Percentiles rank a stretch among this genome's conserved stretches.
Conservation (phyloP, 2,888 invertebrate genomes). For the Rhyacophila evoluta region DNA sequence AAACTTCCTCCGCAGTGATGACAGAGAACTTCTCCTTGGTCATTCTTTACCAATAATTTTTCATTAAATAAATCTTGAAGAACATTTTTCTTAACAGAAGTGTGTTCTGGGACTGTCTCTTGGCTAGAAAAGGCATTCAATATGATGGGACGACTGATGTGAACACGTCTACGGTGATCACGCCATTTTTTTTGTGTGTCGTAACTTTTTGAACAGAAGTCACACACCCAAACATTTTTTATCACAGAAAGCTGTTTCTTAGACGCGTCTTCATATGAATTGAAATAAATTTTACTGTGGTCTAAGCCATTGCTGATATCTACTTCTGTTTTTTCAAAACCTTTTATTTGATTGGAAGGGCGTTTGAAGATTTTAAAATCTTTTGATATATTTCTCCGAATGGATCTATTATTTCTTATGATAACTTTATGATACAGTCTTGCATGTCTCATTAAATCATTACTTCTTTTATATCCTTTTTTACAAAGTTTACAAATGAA, state of each 20-base stretch:
- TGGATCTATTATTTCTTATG: conserved; percentile 1
- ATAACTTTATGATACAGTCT: conserved; percentile 31
- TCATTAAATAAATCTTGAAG: conserved; percentile 25
- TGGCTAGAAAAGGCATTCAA: not conserved
- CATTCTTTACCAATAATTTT: not conserved
- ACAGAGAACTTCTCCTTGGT: not conserved
- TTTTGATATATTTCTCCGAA: not conserved
- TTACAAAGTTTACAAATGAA: conserved; percentile 23
- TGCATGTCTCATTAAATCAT: conserved; percentile 25
- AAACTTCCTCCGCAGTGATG: not conserved
- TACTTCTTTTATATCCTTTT: conserved; percentile 28
- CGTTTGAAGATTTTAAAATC: not conserved
- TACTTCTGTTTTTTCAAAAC: not conserved
- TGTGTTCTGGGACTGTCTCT: not conserved
- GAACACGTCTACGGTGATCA: not conserved
- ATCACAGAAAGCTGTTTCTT: not conserved
- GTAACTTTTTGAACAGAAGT: conserved; percentile 15
- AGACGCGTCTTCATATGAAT: not conserved
- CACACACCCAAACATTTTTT: conserved; percentile 1
- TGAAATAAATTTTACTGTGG: not conserved
- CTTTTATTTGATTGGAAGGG: not conserved
- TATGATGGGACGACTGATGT: not conserved
- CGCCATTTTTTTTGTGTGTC: conserved; percentile 20
- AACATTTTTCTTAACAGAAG: not conserved
- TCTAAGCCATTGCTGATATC: not conserved